A percentile compares a stretch with the other conserved stretches of the same genome.
phyloP scores from a whole-genome alignment of 1,140 invertebrate species.

The Drosophila melanica region DNA sequence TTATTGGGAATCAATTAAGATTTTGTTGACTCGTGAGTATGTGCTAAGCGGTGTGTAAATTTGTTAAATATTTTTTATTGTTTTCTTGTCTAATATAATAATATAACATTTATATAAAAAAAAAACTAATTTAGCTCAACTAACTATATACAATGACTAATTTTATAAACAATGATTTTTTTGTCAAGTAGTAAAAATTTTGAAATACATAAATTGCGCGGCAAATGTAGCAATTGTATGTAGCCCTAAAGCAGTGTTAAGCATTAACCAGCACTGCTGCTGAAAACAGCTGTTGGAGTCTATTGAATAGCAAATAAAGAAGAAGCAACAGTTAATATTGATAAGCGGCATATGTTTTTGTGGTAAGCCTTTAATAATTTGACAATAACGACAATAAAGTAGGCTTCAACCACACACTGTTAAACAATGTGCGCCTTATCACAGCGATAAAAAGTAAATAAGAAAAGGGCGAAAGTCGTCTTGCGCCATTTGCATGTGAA shows the following conservation, averaged over 20 bases:
- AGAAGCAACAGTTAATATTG: neutral
- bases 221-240: neutral
- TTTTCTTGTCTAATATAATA: too few relatives aligned
- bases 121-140: too few relatives aligned
- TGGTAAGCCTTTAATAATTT: conserved; percentile 13
- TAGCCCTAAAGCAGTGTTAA: neutral
- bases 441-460: neutral
- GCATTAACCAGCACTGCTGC: neutral
- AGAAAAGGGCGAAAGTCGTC: neutral
- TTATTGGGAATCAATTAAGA: too few relatives aligned
- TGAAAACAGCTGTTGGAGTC: conserved; percentile 2
- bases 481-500: conserved; percentile 1
- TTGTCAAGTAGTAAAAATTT: too few relatives aligned
- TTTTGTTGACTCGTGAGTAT: too few relatives aligned
- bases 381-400: conserved; percentile 4
- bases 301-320: neutral
- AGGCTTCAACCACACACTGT: neutral
- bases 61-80: too few relatives aligned
- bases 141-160: too few relatives aligned
- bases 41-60: too few relatives aligned
- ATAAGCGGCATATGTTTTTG: conserved; percentile 19
- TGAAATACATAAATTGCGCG: neutral
- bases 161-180: too few relatives aligned
- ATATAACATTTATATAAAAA: too few relatives aligned
- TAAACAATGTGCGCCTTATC: neutral